These are phyloP conservation scores for Luidia sarsii DNA, from an alignment of 53 echinoderm and acorn worm species.

Conservation along the genomic window DNA sequence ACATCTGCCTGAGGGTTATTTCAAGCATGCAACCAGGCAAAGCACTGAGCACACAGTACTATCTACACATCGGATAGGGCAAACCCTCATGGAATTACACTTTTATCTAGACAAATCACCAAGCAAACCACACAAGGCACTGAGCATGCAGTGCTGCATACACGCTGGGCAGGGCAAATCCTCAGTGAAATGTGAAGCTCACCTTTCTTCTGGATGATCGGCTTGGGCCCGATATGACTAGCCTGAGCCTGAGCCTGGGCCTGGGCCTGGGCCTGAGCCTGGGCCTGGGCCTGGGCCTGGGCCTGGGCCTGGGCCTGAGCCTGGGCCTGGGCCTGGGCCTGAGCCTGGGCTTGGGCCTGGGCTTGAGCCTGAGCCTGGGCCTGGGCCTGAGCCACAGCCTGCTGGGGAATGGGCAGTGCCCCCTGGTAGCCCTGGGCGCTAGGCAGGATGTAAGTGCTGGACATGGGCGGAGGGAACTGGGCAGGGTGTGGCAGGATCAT, in stretches of 20 bases:
- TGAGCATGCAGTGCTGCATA: too few species aligned
- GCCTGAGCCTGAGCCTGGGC: constrained; percentile 49
- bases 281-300: constrained; percentile 34
- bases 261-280: constrained; percentile 46
- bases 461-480: background rate
- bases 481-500: constrained; percentile 13
- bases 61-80: too few species aligned
- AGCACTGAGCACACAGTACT: too few species aligned
- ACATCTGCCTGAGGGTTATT: too few species aligned
- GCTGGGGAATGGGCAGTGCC: constrained; percentile 8
- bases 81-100: too few species aligned
- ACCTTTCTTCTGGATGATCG: constrained; percentile 58
- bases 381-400: constrained; percentile 58
- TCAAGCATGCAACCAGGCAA: too few species aligned
- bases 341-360: constrained; percentile 28
- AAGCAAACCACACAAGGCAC: too few species aligned
- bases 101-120: too few species aligned
- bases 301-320: constrained; percentile 57
- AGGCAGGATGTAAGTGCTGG: background rate
- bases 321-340: constrained; percentile 48
- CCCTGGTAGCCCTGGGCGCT: constrained; percentile 19
- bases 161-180: too few species aligned
- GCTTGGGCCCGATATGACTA: constrained; percentile 46
- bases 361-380: constrained; percentile 55
- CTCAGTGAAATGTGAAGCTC: too few species aligned